Evolutionary conservation across 2,888 invertebrate species (phyloP).

Genomic region (Drosophila setosimentum): DNA sequence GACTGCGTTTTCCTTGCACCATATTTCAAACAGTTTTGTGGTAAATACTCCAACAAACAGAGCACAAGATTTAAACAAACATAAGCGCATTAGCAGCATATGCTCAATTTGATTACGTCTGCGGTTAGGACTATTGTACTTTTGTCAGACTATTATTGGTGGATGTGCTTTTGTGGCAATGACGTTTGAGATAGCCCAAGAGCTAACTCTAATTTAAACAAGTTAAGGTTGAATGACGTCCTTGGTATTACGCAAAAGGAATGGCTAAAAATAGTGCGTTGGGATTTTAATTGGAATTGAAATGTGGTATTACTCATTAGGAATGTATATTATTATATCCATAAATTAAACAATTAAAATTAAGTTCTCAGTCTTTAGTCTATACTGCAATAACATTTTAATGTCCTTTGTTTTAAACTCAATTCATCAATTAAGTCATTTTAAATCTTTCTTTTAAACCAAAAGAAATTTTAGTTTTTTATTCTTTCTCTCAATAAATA

Average conservation of each 20-base stretch:
- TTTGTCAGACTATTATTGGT: conserved; percentile 38
- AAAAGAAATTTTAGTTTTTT: background rate
- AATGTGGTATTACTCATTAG: background rate
- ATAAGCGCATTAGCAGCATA: conserved; percentile 66
- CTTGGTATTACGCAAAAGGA: background rate
- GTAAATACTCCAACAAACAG: conserved; percentile 74
- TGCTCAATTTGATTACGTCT: conserved; percentile 61
- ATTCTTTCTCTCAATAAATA: background rate
- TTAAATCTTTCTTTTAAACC: background rate
- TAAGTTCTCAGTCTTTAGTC: no score
- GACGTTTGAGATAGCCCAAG: background rate
- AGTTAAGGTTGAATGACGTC: conserved; percentile 9
- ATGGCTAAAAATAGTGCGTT: background rate
- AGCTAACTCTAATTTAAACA: conserved; percentile 1
- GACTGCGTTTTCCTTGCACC: conserved; percentile 64
- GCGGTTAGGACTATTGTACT: conserved; percentile 20
- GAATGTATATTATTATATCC: background rate
- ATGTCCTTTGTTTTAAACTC: background rate
- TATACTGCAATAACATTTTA: background rate
- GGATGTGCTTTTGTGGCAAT: conserved; percentile 13
- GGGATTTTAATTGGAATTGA: background rate
- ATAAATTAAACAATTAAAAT: background rate
- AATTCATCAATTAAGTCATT: background rate
- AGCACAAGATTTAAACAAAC: conserved; percentile 65
- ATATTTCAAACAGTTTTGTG: conserved; percentile 77